A percentile compares a stretch with the other conserved stretches of the same genome.
Conservation (phyloP, 2,113 vertebrate genomes). For the Dascyllus trimaculatus region DNA sequence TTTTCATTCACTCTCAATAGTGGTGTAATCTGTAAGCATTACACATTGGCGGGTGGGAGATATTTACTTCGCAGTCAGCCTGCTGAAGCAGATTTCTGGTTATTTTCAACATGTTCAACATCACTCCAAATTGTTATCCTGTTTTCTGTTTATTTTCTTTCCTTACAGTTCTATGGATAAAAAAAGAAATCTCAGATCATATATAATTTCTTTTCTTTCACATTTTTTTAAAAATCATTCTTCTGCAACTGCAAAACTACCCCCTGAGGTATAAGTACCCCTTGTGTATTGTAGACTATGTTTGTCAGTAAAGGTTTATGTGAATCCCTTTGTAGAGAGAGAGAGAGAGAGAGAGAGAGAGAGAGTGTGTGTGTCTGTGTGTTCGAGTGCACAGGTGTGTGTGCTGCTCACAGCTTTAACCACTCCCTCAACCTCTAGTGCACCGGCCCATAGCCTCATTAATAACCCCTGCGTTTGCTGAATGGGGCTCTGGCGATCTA, state of each 20-base stretch:
- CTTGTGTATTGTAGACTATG: not conserved
- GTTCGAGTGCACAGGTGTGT: slow-evolving; percentile 1
- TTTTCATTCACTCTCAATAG: not conserved
- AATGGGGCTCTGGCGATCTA: slow-evolving; percentile 71
- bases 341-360: too few species aligned
- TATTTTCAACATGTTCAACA: too few species aligned
- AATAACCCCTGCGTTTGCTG: slow-evolving; percentile 78
- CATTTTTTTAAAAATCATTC: not conserved
- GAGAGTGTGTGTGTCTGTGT: not conserved
- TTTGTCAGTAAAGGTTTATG: too few species aligned
- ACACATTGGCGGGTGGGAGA: too few species aligned
- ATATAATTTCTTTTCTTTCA: too few species aligned
- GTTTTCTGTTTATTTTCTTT: too few species aligned
- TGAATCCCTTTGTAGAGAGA: too few species aligned
- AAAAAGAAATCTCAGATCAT: too few species aligned
- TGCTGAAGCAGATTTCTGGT: not conserved
- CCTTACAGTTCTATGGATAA: too few species aligned
- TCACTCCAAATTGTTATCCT: too few species aligned
- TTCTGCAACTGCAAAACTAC: not conserved
- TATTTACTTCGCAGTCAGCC: not conserved
- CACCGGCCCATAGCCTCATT: slow-evolving; percentile 69
- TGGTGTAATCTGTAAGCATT: not conserved
- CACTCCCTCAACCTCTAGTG: slow-evolving; percentile 66
- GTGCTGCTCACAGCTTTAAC: slow-evolving; percentile 28
- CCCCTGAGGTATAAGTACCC: not conserved